Percentiles rank a stretch among this genome's conserved stretches.
Evolutionary conservation across 2,888 invertebrate species (phyloP).

Genomic region (Hypomecis atomaria): DNA sequence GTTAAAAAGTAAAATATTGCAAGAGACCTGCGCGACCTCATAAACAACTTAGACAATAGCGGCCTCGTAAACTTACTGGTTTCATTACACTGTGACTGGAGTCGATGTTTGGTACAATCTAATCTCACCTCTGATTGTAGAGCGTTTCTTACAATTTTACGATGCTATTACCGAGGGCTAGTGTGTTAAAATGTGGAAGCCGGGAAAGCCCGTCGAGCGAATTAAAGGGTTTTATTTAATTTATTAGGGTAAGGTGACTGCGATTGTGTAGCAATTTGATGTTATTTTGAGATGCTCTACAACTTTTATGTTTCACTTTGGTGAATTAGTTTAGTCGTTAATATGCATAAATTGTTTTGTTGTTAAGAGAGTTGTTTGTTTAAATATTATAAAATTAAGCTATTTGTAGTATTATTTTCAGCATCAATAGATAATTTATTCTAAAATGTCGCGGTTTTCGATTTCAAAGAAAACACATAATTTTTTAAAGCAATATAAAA

Average conservation of each 20-base stretch:
- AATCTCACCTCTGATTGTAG: conserved; percentile 75
- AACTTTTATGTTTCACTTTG: no score
- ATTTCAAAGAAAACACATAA: no score
- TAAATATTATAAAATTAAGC: no score
- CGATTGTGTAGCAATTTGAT: conserved; percentile 47
- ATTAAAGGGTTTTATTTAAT: conserved; percentile 61
- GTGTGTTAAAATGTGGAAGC: conserved; percentile 60
- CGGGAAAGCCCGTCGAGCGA: conserved; percentile 55
- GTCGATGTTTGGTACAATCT: conserved; percentile 54
- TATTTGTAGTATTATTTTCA: no score
- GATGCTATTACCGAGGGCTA: conserved; percentile 62
- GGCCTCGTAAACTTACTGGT: conserved; percentile 35
- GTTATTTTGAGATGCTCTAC: conserved; percentile 41
- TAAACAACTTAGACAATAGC: conserved; percentile 16
- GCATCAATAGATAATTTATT: no score
- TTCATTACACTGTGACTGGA: conserved; percentile 45
- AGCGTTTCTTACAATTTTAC: conserved; percentile 74
- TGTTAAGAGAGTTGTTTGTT: no score
- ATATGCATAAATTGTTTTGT: no score
- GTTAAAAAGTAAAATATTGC: conserved; percentile 1
- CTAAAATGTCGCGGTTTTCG: no score
- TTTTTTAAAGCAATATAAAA: no score
- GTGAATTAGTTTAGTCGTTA: no score
- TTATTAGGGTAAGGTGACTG: conserved; percentile 55
- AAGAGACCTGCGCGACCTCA: conserved; percentile 4